Evolutionary conservation across 2,113 vertebrate species (phyloP).

Genomic region (Pelvicachromis taeniatus): DNA sequence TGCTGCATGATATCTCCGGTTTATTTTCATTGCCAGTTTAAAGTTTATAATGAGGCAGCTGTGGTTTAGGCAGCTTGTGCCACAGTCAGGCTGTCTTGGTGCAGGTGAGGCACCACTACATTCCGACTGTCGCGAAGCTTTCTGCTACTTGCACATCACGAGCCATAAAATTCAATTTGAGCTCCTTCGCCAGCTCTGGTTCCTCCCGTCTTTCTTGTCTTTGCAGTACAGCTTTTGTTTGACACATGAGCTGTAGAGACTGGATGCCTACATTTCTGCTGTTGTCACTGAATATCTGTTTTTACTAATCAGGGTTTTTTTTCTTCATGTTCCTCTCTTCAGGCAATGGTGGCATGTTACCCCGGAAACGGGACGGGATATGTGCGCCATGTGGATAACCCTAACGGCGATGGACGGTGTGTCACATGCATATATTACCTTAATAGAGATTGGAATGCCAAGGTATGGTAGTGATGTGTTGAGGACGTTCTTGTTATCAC

Average conservation of each 20-base stretch:
- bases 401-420: conserved; percentile 92
- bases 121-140: background rate
- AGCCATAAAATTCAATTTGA: background rate
- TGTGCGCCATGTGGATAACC: conserved; percentile 94
- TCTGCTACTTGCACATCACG: background rate
- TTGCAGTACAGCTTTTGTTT: background rate
- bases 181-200: background rate
- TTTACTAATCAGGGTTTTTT: conserved; percentile 20
- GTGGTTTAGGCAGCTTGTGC: background rate
- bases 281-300: background rate
- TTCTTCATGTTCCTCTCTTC: conserved; percentile 41
- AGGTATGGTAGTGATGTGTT: conserved; percentile 75
- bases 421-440: conserved; percentile 99
- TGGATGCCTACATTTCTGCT: background rate
- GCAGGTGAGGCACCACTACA: conserved; percentile 26
- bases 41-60: conserved; percentile 37
- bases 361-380: conserved; percentile 93
- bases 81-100: background rate
- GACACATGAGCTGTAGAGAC: background rate
- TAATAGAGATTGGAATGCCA: conserved; percentile 95
- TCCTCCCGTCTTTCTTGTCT: background rate
- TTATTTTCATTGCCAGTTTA: conserved; percentile 33
- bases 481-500: background rate
- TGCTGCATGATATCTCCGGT: conserved; percentile 49
- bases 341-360: conserved; percentile 98